Base-by-base conservation (phyloP, 1,140 invertebrate genomes). In the Nymphalis io region DNA sequence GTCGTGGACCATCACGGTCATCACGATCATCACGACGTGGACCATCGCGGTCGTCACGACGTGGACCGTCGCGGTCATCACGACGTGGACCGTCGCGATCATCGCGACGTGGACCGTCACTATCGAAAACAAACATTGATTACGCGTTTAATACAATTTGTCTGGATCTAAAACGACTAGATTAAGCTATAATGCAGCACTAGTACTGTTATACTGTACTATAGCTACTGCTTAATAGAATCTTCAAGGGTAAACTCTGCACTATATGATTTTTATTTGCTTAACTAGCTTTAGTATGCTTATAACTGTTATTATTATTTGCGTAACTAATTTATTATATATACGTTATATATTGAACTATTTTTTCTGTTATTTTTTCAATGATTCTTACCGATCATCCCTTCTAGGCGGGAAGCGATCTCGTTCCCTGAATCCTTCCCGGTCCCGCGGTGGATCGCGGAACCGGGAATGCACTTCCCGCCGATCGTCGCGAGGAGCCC, bases 21-120 rank as follows among this genome's bases (percentile, higher is more conserved):
- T 68, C 85, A 3, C 77, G 68, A 6, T 87, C 84, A 18, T 88
- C 84, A 15, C 85, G 79, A 0, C 81, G 74, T 0, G 82, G 80
- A 1, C 75, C 71, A 15, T 80, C 82, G 11, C 77, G 66, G 6
- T 87, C 84, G 18, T 72, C 65, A 18, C 69, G 70, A 1, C 74
- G 68, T 3, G 74, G 74, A 10, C 75, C 60, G 38, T 79, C 73
- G 40, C 73, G 70, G 40, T n/a, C 39, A 57, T 20, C 65, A 18
- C 69, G 70, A 3, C 74, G 65, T 1, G 74, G 74, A 8, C 75
- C 60, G 38, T 79, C 73, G 40, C 73, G 70, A 40, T n/a, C 39
- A 57, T 20, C 65, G 18, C 69, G 70, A 3, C 74, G 68, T 2
- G 74, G 74, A 8, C 75, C 60, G 23, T 79, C 73, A 46, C 73